Conservation (phyloP, 2,113 vertebrate species). For the Mus spicilegus region DNA sequence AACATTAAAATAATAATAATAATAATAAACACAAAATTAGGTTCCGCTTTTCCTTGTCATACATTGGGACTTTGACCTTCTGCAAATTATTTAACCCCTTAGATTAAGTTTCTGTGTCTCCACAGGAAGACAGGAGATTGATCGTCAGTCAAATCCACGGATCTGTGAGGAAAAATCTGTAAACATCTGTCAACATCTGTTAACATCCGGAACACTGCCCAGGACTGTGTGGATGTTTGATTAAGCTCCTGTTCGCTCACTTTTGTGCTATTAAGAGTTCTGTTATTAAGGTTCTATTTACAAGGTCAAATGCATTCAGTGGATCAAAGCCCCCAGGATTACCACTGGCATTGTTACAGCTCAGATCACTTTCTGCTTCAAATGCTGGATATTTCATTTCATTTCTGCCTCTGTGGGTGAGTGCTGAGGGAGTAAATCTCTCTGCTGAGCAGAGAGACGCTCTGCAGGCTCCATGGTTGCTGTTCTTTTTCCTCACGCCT, state of each 20-base stretch:
- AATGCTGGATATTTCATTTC: conserved; percentile 64
- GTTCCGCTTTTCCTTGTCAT: background rate
- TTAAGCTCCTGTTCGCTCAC: conserved; percentile 2
- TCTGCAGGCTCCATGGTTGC: conserved; percentile 36
- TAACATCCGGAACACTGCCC: background rate
- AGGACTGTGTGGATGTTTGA: background rate
- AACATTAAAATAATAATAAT: background rate
- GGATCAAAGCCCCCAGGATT: conserved; percentile 19
- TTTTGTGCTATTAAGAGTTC: background rate
- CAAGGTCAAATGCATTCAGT: background rate
- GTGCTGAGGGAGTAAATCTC: conserved; percentile 67
- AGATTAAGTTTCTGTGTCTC: conserved; percentile 13
- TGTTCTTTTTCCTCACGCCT: conserved; percentile 81
- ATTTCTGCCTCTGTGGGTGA: conserved; percentile 65
- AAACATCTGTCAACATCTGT: background rate
- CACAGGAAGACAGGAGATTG: background rate
- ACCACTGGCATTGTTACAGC: background rate
- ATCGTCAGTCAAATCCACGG: background rate
- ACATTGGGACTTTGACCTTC: background rate
- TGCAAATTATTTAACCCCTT: conserved; percentile 17
- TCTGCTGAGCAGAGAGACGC: conserved; percentile 55
- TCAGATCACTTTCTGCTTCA: conserved; percentile 48
- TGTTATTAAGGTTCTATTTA: background rate
- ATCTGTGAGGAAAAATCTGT: background rate
- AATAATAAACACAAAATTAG: background rate